Evolutionary conservation across 2,797 vertebrate genomes (phyloP).

Genomic region (Hemibagrus guttatus): DNA sequence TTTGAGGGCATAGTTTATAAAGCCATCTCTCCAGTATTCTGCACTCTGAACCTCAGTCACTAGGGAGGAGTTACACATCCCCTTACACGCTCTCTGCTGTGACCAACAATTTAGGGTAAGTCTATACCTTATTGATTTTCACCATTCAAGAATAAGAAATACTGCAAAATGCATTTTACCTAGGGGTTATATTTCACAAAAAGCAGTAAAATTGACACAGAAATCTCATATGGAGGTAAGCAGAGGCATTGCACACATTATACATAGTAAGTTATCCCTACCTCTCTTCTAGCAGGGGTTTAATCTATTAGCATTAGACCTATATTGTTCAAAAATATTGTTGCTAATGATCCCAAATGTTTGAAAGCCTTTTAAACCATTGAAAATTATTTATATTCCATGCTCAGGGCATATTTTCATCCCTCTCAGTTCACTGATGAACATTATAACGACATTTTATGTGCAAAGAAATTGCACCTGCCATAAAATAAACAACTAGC

Average conservation of each 20-base stretch:
- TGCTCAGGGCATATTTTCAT: neutral
- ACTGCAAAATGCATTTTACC: conserved; percentile 59
- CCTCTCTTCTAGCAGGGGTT: neutral
- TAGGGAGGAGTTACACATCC: conserved; percentile 66
- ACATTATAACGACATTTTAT: conserved; percentile 10
- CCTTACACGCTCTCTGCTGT: conserved; percentile 49
- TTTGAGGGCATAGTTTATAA: conserved; percentile 55
- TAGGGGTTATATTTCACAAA: conserved; percentile 57
- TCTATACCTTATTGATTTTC: conserved; percentile 60
- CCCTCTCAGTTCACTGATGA: neutral
- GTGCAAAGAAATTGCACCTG: neutral
- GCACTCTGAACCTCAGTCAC: conserved; percentile 54
- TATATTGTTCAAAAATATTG: neutral
- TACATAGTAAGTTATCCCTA: conserved; percentile 60
- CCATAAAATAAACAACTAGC: neutral
- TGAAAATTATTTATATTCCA: neutral
- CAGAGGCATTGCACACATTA: conserved; percentile 47
- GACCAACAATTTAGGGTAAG: conserved; percentile 66
- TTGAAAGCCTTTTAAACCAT: neutral
- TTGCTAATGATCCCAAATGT: conserved; percentile 14
- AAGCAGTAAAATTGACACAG: conserved; percentile 51
- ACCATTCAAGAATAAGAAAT: conserved; percentile 55
- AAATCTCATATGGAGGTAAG: conserved; percentile 60
- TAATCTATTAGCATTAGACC: neutral
- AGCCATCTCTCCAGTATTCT: conserved; percentile 45